Evolutionary conservation across 2,113 vertebrate genomes (phyloP), one percentile per base, ranked within the genome.

Genomic region (Echinops telfairi): DNA sequence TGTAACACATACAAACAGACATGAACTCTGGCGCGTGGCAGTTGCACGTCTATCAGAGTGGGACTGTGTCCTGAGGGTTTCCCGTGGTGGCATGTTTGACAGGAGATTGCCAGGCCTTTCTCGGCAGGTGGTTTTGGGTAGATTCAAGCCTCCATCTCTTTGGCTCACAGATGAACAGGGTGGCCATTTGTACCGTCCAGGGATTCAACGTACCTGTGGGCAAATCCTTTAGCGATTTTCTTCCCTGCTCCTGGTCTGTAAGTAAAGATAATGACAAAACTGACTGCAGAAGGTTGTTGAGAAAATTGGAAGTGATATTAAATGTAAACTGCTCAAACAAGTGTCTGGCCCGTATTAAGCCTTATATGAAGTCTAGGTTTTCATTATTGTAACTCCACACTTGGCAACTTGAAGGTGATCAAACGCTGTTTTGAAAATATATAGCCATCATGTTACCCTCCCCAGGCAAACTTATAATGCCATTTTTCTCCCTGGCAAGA

Each of bases 401-500:
- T 77, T 86, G 94, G 40, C 27, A 78, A 47, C 76, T 31, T 29
- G 11, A 78, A 78, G 27, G 27, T 47, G 14, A 78, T 77, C 25
- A 78, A 76, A 78, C 25, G 40, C 43, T 29, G 11, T 29, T 78
- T 47, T 77, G 38, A 77, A 77, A 77, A 77, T 27, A 27, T 29
- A 77, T 29, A 77, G 23, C 66, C 88, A 81, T 53, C 84, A 22
- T 53, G 27, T 73, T 73, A 64, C 43, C 62, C 40, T 89, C 82
- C 73, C 38, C 14, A 36, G 38, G 38, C 58, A 94, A 47, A 94
- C 3, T 62, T 78, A 70, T 38, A 90, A 81, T 76, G 75, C 29
- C 47, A 76, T 80, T 87, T 94, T 93, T 88, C 68, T 93, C 7
- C 80, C 33, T 95, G 88, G 33, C 77, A 71, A 92, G 89, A 92